phyloP scores from a whole-genome alignment of 2,797 vertebrate genomes.

The Microctenopoma steveboyesi region DNA sequence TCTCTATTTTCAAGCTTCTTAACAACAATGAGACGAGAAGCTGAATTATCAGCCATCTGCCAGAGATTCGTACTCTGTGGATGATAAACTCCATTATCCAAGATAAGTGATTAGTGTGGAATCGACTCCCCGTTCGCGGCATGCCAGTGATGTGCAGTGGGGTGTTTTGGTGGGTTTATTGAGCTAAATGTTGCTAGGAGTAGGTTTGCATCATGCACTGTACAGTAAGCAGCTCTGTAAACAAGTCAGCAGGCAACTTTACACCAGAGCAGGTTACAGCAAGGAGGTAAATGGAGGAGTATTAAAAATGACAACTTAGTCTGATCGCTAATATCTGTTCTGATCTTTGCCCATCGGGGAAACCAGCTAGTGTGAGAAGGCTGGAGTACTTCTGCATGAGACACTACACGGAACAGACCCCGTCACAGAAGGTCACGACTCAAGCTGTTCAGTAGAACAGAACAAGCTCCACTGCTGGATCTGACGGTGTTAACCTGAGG shows the following conservation, averaged over 20 bases:
- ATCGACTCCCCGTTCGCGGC: constrained; percentile 14
- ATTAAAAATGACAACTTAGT: background rate
- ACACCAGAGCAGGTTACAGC: background rate
- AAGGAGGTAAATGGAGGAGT: background rate
- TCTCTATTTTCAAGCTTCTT: constrained; percentile 59
- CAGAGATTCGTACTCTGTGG: constrained; percentile 46
- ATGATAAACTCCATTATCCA: constrained; percentile 54
- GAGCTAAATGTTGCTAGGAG: constrained; percentile 17
- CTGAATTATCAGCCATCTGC: constrained; percentile 67
- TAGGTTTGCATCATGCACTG: constrained; percentile 8
- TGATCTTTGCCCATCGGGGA: background rate
- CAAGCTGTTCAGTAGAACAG: constrained; percentile 21
- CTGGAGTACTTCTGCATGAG: background rate
- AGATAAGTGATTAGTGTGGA: constrained; percentile 59
- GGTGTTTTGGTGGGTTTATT: constrained; percentile 32
- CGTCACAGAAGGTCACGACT: constrained; percentile 12
- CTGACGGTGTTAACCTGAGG: constrained; percentile 22
- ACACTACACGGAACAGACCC: background rate
- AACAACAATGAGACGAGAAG: constrained; percentile 37
- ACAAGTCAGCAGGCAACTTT: background rate
- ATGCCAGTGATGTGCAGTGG: background rate
- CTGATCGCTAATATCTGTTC: background rate
- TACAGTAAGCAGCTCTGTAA: constrained; percentile 23
- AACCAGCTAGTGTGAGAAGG: too few species aligned
- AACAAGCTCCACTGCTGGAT: constrained; percentile 16